Conservation (phyloP, 2,888 invertebrate genomes). For the Neoitamus cyanurus region DNA sequence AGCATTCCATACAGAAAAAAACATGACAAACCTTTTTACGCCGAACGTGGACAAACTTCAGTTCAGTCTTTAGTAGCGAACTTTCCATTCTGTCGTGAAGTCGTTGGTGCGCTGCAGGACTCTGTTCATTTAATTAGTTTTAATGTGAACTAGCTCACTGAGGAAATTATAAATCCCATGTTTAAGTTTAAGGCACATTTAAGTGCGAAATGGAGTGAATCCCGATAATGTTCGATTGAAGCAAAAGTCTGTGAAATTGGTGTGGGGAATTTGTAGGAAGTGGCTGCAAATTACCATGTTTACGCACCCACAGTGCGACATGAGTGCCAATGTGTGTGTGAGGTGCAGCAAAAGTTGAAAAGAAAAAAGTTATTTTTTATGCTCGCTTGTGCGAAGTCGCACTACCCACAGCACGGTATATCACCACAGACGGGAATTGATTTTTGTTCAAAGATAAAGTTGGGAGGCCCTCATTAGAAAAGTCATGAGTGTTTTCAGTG, state of each 20-base stretch:
- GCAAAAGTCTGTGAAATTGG: background rate
- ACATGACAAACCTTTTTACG: background rate
- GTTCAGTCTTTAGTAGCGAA: background rate
- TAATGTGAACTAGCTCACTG: background rate
- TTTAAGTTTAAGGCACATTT: background rate
- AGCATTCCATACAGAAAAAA: too few relatives aligned
- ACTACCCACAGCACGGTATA: background rate
- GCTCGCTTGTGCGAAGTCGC: slow-evolving; percentile 3
- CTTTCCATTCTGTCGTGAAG: background rate
- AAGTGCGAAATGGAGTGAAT: slow-evolving; percentile 5
- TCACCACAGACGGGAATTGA: slow-evolving; percentile 26
- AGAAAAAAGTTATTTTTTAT: slow-evolving; percentile 7
- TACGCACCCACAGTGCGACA: slow-evolving; percentile 23
- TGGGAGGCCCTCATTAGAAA: background rate
- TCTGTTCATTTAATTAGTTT: background rate
- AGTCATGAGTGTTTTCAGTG: slow-evolving; percentile 85
- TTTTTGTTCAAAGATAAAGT: slow-evolving; percentile 12
- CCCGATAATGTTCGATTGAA: background rate
- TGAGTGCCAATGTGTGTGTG: slow-evolving; percentile 36
- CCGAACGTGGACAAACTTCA: slow-evolving; percentile 22
- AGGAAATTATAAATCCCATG: background rate
- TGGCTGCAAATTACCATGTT: background rate
- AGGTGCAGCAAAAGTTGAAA: slow-evolving; percentile 37
- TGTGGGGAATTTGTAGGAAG: background rate
- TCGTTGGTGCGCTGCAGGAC: too few relatives aligned